A percentile compares a stretch with the other conserved stretches of the same genome.
Evolutionary conservation across 2,888 invertebrate species (phyloP).

Genomic region (Hoplodrina blanda): DNA sequence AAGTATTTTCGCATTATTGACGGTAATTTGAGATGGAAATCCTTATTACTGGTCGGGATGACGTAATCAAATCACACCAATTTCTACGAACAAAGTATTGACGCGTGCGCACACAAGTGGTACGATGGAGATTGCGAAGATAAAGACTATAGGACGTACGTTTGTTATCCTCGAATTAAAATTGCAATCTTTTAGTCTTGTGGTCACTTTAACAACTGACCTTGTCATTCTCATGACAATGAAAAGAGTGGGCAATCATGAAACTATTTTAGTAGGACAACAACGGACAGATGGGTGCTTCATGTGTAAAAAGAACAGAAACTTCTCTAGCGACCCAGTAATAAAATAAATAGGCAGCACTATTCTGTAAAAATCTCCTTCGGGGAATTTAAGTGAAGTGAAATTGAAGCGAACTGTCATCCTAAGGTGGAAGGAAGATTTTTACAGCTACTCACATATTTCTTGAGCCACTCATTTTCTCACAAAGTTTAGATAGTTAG

Average conservation of each 20-base stretch:
- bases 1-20: constrained; percentile 68
- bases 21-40: constrained; percentile 76
- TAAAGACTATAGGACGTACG: neutral
- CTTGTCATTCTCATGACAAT: neutral
- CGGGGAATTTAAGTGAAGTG: too few relatives aligned
- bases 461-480: neutral
- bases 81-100: constrained; percentile 40
- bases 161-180: neutral
- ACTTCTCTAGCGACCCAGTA: too few relatives aligned
- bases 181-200: neutral
- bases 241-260: neutral
- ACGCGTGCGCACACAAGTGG: constrained; percentile 21
- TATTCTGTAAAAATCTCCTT: too few relatives aligned
- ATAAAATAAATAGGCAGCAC: too few relatives aligned
- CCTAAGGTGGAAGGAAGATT: too few relatives aligned
- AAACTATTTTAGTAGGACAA: neutral
- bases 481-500: neutral
- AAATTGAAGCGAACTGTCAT: too few relatives aligned
- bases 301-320: too few relatives aligned
- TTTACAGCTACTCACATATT: neutral
- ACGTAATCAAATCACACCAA: constrained; percentile 52
- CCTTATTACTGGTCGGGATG: constrained; percentile 72
- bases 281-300: too few relatives aligned
- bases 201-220: neutral
- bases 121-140: neutral